Conservation (phyloP, 1,140 invertebrate species). For the Heliothis subflexa region DNA sequence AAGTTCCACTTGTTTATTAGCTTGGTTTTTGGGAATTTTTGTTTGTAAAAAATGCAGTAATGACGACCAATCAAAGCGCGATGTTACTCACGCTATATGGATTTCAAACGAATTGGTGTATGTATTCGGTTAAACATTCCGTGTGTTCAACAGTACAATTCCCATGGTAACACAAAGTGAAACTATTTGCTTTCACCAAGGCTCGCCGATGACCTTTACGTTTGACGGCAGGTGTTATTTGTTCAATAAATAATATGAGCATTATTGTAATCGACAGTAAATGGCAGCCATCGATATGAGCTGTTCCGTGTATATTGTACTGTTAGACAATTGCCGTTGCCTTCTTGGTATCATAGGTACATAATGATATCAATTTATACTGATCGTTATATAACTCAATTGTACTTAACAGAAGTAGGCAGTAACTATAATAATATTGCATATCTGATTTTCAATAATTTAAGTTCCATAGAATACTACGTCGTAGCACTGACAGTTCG, state of each 20-base stretch:
- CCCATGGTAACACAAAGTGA: conserved; percentile 22
- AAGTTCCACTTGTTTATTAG: not conserved
- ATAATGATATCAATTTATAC: no score
- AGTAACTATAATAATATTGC: no score
- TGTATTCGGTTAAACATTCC: not conserved
- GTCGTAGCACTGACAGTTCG: not conserved
- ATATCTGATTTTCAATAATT: no score
- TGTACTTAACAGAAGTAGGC: no score
- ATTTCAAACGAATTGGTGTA: not conserved
- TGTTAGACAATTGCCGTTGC: no score
- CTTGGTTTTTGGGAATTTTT: not conserved
- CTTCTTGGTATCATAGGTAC: no score
- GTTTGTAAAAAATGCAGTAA: not conserved
- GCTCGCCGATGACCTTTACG: conserved; percentile 23
- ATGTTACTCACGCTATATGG: not conserved
- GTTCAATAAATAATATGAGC: conserved; percentile 27
- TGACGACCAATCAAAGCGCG: not conserved
- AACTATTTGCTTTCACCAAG: conserved; percentile 14
- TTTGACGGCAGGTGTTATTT: conserved; percentile 2
- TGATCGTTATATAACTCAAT: no score
- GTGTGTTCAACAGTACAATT: not conserved
- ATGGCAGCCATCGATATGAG: not conserved
- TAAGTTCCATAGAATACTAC: not conserved
- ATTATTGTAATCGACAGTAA: conserved; percentile 12
- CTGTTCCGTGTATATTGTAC: no score